These are phyloP conservation scores for Empis livida DNA, from an alignment of 2,888 invertebrate species.

Conservation along the genomic window DNA sequence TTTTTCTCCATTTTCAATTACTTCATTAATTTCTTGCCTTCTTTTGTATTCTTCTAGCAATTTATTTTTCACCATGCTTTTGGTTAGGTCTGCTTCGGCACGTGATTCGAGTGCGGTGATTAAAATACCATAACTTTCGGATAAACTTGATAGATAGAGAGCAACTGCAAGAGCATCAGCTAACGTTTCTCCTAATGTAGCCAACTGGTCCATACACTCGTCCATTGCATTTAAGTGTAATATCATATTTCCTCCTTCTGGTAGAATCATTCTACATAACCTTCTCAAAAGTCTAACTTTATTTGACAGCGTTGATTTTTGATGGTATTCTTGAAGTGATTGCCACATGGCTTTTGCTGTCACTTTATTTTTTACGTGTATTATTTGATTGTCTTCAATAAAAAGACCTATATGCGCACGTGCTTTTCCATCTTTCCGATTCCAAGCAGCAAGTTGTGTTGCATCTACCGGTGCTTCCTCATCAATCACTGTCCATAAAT, in stretches of 20 bases:
- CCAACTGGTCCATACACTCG: background rate
- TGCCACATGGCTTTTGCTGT: background rate
- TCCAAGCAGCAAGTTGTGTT: background rate
- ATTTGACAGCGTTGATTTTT: background rate
- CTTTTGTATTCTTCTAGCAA: conserved; percentile 8
- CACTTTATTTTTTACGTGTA: background rate
- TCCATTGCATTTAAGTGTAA: background rate
- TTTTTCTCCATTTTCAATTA: background rate
- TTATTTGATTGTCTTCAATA: background rate
- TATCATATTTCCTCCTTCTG: background rate
- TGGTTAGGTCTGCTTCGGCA: conserved; percentile 2
- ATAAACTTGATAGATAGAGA: background rate
- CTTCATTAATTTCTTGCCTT: conserved; percentile 4
- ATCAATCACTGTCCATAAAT: background rate
- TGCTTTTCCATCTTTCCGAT: background rate
- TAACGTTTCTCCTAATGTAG: background rate
- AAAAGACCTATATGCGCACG: background rate
- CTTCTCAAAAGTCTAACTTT: background rate
- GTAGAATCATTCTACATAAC: background rate
- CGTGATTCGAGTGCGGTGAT: conserved; percentile 4
- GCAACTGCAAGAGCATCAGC: background rate
- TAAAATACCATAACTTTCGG: conserved; percentile 1
- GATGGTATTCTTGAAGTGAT: background rate
- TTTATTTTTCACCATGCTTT: conserved; percentile 9
- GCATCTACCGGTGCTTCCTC: background rate